Base-by-base conservation (phyloP, 1,140 invertebrate species). In the Pseudoatta argentina region DNA sequence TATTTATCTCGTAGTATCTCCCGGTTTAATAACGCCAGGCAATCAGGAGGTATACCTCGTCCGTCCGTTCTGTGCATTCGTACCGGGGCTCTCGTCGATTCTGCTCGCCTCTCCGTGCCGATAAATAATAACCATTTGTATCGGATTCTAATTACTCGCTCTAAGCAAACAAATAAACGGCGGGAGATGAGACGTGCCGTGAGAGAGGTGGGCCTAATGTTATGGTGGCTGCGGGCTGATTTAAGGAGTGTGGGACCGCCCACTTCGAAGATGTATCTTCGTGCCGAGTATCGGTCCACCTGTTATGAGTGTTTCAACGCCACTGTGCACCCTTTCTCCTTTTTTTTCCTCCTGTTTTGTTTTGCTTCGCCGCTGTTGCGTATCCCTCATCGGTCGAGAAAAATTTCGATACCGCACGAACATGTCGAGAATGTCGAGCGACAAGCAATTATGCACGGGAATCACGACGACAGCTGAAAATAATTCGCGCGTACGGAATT, bases 111-210 rank as follows among this genome's bases (percentile, higher is more conserved):
- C 63, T 59, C 66, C 64, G 27, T 75, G 77, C 76, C 92, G 89
- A 94, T 94, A 94, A 94, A 95, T 95, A 95, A 95, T 94, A 94
- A 92, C 92, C 93, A 94, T 94, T 95, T 94, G 94, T 95, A 95
- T 95, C 92, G 93, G 93, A 94, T 95, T 95, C 94, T 95, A 95
- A 95, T 95, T 95, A 94, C 94, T 93, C 88, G 91, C 91, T 94
- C 94, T 95, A 93, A 94, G 91, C 94, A 95, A 95, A 95, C 94
- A 95, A 93, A 95, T 93, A 93, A 93, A 93, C 93, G 92, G 87
- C 85, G 86, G 78, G 77, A 64, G 82, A 66, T 87, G 73, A 76
- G 78, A 71, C 44, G 79, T 67, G 63, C 55, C 81, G 89, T 86
- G 85, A 91, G 89, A 90, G 91, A 85, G 91, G 83, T 78, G 89